Evolutionary conservation across 2,888 invertebrate species (phyloP).

Genomic region (Eupithecia pulchellata): DNA sequence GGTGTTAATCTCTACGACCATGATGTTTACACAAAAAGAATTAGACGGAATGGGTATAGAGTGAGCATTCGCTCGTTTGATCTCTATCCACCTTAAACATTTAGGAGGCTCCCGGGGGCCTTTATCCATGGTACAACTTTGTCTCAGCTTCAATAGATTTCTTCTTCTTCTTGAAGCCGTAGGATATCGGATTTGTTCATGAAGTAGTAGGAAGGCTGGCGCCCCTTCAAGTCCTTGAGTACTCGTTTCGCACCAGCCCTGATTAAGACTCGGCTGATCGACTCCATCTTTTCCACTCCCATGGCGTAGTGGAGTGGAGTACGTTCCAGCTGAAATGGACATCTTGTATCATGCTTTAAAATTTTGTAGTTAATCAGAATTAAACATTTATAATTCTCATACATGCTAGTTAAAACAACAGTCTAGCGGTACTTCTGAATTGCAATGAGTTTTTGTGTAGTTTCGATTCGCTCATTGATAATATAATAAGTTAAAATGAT

Average conservation of each 20-base stretch:
- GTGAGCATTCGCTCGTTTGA: too few species aligned
- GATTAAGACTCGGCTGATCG: slow-evolving; percentile 91
- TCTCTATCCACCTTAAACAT: neutral
- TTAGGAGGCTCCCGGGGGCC: too few species aligned
- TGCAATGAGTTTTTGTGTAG: neutral
- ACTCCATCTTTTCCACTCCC: slow-evolving; percentile 94
- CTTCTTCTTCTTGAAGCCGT: slow-evolving; percentile 93
- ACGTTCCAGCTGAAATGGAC: slow-evolving; percentile 89
- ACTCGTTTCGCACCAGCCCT: slow-evolving; percentile 93
- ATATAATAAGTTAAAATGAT: too few species aligned
- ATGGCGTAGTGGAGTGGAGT: slow-evolving; percentile 96
- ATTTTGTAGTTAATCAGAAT: neutral
- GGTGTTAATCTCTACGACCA: too few species aligned
- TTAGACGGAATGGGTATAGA: too few species aligned
- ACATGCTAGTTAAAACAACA: neutral
- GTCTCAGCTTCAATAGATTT: slow-evolving; percentile 79
- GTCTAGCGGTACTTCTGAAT: neutral
- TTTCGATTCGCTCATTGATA: neutral
- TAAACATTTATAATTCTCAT: neutral
- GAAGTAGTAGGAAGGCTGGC: slow-evolving; percentile 96
- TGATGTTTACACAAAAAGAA: too few species aligned
- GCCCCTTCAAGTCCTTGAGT: slow-evolving; percentile 93
- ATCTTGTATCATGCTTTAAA: neutral
- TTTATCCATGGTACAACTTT: neutral
- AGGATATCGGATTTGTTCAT: slow-evolving; percentile 96